Evolutionary conservation across 2,888 invertebrate species (phyloP).

Genomic region (Dryobotodes eremita): DNA sequence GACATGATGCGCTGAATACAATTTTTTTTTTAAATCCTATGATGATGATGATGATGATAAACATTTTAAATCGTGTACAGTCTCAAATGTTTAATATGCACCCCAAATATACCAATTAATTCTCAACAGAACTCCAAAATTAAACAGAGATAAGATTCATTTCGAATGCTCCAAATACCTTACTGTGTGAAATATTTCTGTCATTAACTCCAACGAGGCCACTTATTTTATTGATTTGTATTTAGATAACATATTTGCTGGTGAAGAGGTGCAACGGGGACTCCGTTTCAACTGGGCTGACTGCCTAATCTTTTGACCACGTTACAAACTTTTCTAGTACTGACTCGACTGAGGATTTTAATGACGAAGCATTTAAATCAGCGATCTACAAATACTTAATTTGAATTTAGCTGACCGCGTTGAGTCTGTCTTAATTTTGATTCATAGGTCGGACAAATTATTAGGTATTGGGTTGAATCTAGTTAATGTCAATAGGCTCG

Average conservation of each 20-base stretch:
- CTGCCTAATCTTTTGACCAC: background rate
- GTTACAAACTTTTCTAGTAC: background rate
- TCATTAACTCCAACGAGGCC: slow-evolving; percentile 80
- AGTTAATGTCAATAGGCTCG: background rate
- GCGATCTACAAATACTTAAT: too few species aligned
- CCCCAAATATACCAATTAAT: slow-evolving; percentile 2
- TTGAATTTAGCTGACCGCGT: too few species aligned
- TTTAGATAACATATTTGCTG: slow-evolving; percentile 13
- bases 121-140: slow-evolving; percentile 18
- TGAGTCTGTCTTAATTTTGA: background rate
- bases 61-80: background rate
- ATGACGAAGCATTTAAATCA: background rate
- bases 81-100: background rate
- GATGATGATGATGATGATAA: background rate
- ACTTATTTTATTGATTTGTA: slow-evolving; percentile 41
- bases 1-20: too few species aligned
- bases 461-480: background rate
- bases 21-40: too few species aligned
- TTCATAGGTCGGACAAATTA: background rate
- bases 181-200: slow-evolving; percentile 82
- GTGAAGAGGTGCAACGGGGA: too few species aligned
- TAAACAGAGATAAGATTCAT: slow-evolving; percentile 65
- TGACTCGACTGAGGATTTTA: background rate
- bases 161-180: slow-evolving; percentile 77
- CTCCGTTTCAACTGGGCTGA: background rate